Conservation (phyloP, 2,888 invertebrate species). For the Augiades crinisus region DNA sequence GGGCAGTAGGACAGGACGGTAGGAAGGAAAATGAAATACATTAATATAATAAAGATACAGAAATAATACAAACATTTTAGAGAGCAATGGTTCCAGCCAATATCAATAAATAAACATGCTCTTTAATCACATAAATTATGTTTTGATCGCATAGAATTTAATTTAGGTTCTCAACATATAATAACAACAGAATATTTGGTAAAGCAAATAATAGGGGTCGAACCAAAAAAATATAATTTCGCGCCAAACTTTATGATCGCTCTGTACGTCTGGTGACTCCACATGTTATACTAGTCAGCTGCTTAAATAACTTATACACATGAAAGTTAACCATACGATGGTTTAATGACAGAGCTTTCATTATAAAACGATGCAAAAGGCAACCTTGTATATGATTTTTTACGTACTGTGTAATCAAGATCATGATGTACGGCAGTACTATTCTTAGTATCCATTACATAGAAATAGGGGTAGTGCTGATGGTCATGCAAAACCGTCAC, state of each 20-base stretch:
- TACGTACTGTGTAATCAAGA: too few relatives aligned
- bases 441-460: too few relatives aligned
- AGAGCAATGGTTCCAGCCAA: conserved; percentile 28
- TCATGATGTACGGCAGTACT: too few relatives aligned
- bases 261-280: not conserved
- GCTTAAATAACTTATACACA: too few relatives aligned
- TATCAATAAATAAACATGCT: conserved; percentile 1
- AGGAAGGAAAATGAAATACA: not conserved
- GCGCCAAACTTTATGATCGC: not conserved
- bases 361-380: too few relatives aligned
- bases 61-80: conserved; percentile 12
- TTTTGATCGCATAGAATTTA: not conserved
- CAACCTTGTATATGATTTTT: too few relatives aligned
- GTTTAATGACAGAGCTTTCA: not conserved
- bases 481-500: too few relatives aligned
- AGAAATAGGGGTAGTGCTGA: too few relatives aligned
- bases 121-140: conserved; percentile 3
- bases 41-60: not conserved
- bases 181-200: not conserved
- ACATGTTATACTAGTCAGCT: too few relatives aligned
- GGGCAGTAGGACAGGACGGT: not conserved
- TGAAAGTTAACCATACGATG: not conserved
- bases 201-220: conserved; percentile 3
- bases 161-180: not conserved
- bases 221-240: not conserved